phyloP scores from a whole-genome alignment of 2,888 invertebrate genomes.

The Myopa tessellatipennis region DNA sequence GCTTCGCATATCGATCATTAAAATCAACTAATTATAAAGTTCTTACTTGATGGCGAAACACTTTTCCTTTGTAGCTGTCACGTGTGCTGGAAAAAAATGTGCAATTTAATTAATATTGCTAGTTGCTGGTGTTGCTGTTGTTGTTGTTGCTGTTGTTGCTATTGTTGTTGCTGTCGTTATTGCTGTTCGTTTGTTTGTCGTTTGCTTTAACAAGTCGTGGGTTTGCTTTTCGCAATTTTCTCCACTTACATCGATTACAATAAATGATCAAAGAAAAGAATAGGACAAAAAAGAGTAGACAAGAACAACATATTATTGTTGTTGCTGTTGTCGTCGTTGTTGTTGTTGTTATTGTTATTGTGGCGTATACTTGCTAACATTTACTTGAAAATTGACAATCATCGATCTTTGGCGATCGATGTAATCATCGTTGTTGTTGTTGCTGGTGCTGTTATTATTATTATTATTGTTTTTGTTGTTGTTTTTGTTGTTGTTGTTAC shows the following conservation, averaged over 20 bases:
- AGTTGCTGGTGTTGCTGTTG: not conserved
- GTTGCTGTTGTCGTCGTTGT: slow-evolving; percentile 22
- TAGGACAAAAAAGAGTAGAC: not conserved
- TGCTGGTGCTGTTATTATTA: slow-evolving; percentile 41
- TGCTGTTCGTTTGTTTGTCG: not conserved
- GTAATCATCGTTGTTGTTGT: slow-evolving; percentile 36
- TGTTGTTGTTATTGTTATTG: slow-evolving; percentile 23
- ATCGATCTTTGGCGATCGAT: slow-evolving; percentile 52
- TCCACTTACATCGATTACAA: slow-evolving; percentile 26
- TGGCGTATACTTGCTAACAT: slow-evolving; percentile 33
- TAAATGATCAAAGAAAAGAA: slow-evolving; percentile 25
- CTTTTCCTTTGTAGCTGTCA: slow-evolving; percentile 51
- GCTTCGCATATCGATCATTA: slow-evolving; percentile 17
- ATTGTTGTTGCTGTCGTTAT: not conserved
- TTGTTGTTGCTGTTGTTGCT: slow-evolving; percentile 16
- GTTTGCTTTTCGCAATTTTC: slow-evolving; percentile 6
- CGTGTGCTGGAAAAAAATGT: slow-evolving; percentile 23
- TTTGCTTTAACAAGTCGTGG: slow-evolving; percentile 15
- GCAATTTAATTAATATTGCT: slow-evolving; percentile 26
- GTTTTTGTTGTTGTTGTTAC: slow-evolving; percentile 34
- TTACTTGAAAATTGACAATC: slow-evolving; percentile 60
- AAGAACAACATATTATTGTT: not conserved
- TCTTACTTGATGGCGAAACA: not conserved
- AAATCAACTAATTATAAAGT: slow-evolving; percentile 27
- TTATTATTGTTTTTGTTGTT: slow-evolving; percentile 20